Evolutionary conservation across 2,113 vertebrate species (phyloP), one percentile per base, ranked within the genome.

Genomic region (Heterocephalus glaber): DNA sequence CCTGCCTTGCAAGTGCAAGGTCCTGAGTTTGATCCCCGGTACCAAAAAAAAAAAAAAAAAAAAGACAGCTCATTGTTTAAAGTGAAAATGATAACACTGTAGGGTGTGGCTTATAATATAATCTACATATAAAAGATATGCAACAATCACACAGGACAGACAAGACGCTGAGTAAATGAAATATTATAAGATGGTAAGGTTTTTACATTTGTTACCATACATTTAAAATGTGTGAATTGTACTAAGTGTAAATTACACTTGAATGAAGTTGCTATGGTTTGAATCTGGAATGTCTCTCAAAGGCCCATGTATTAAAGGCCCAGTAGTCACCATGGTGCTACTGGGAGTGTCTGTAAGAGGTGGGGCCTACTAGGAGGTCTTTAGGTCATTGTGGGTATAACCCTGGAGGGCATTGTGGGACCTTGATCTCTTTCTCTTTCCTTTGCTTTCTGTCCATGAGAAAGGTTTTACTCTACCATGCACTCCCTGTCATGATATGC

Each of bases 51-150:
- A n/a, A n/a, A n/a, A n/a, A n/a, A n/a, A n/a, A n/a, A n/a, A 63
- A 76, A 94, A 91, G 52, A 63, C 65, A 65, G 61, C 3, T 77
- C 44, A 68, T 41, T 91, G 17, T 84, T 85, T 92, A 93, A 88
- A 49, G 68, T 44, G 35, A 68, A 95, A 74, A 47, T 20, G 76
- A 68, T 58, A 83, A 82, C 22, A 49, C 30, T 47, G 11, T 28
- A 14, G 49, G 20, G 38, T 47, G 14, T 22, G 63, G 47, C 74
- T 81, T 58, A 63, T 14, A 35, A 30, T 47, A 35, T 20, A n/a
- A 52, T n/a, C 19, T 24, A 1, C 54, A 56, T 47, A 22, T 19
- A 58, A 86, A 87, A 72, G 28, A 66, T 44, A 52, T 38, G 1
- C 47, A 61, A 61, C 11, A 54, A 41, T 68, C 58, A 85, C 17